A percentile compares a stretch with the other conserved stretches of the same genome.
Conservation (phyloP, 2,797 vertebrate species). For the Myiothlypis coronata region DNA sequence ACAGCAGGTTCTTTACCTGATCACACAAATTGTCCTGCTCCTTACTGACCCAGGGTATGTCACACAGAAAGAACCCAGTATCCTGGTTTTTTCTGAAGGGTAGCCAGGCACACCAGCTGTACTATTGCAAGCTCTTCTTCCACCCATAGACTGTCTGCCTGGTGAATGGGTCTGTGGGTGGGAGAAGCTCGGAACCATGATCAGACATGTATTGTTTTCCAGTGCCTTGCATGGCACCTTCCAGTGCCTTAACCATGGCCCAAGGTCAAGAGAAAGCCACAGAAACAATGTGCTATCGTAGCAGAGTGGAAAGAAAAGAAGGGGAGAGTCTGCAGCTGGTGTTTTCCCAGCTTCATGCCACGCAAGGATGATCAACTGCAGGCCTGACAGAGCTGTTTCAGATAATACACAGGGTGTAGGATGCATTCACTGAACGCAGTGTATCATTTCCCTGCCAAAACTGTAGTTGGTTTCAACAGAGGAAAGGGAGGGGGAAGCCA, state of each 20-base stretch:
- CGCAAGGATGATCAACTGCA: background rate
- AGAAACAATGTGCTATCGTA: background rate
- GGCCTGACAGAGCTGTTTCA: background rate
- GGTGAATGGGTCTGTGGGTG: background rate
- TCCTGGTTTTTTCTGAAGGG: background rate
- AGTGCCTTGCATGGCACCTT: background rate
- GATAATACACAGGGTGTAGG: background rate
- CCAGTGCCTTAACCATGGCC: background rate
- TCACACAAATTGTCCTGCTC: background rate
- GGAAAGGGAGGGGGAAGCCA: background rate
- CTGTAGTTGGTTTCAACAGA: background rate
- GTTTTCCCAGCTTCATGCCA: background rate
- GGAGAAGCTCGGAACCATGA: background rate
- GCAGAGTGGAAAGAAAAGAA: background rate
- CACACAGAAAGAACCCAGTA: background rate
- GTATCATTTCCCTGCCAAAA: conserved; percentile 45
- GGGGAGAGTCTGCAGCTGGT: background rate
- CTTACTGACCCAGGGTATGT: background rate
- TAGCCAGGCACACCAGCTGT: background rate
- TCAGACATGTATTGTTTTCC: background rate
- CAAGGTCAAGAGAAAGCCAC: background rate
- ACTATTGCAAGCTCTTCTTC: background rate
- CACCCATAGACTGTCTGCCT: background rate
- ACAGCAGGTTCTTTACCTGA: background rate
- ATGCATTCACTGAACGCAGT: background rate